Evolutionary conservation across 2,113 vertebrate species (phyloP).

Genomic region (Microcebus lehilahytsara): DNA sequence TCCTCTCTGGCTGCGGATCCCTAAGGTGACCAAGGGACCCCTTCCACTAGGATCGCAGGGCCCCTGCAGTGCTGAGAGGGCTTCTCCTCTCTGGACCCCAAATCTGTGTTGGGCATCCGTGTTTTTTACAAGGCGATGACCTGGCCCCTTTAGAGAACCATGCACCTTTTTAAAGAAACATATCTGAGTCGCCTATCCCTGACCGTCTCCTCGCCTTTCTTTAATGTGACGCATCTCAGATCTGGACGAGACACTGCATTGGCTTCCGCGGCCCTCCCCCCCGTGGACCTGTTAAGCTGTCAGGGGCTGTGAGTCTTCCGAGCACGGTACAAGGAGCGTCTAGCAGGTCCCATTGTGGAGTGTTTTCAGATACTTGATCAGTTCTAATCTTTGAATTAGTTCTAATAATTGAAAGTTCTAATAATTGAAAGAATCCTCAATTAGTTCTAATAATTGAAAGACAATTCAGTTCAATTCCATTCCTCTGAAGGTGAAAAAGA

Average conservation of each 20-base stretch:
- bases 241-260: slow-evolving; percentile 41
- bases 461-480: not conserved
- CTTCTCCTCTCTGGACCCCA: slow-evolving; percentile 55
- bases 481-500: not conserved
- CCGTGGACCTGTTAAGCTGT: slow-evolving; percentile 4
- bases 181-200: slow-evolving; percentile 58
- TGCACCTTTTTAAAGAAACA: slow-evolving; percentile 52
- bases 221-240: slow-evolving; percentile 30
- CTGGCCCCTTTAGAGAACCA: slow-evolving; percentile 69
- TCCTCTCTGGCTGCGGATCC: slow-evolving; percentile 70
- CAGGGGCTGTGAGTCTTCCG: not conserved
- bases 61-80: not conserved
- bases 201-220: slow-evolving; percentile 47
- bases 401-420: no score
- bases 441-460: no score
- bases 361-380: not conserved
- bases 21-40: slow-evolving; percentile 85
- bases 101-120: not conserved
- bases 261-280: slow-evolving; percentile 55
- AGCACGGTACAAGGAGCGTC: accelerated
- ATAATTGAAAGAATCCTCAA: no score
- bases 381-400: not conserved
- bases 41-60: not conserved
- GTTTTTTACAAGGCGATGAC: slow-evolving; percentile 9
- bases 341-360: accelerated